Evolutionary conservation across 2,888 invertebrate species (phyloP), one percentile per base, ranked within the genome.

Genomic region (Drosophila multiciliata): DNA sequence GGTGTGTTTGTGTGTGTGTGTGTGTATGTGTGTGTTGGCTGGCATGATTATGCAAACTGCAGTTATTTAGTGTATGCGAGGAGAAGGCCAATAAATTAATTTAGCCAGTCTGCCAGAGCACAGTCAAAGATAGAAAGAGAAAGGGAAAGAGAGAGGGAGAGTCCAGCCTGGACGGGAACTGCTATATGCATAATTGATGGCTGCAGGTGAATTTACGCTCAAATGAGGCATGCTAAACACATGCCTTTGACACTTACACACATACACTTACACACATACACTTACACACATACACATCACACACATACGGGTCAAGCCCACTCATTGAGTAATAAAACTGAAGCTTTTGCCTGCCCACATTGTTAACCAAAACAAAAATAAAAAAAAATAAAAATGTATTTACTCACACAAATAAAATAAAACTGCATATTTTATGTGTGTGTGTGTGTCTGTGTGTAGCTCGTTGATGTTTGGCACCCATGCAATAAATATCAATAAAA

Each of bases 171-270:
- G 71, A 49, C 75, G 61, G 66, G 55, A 61, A 69, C 55, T 66
- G 83, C 89, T 86, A 77, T 88, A 80, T 87, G 82, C 89, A 90
- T 87, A 87, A 87, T 87, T 87, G 90, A 90, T 87, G 87, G 89
- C 89, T 87, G 89, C 90, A 87, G 87, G 90, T 87, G 90, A 83
- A 88, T 87, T 90, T 87, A 82, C 72, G 75, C 86, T 90, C 86
- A 87, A 87, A 87, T 87, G 90, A 86, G 90, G 73, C 87, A 90
- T 87, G 75, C 85, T 89, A 89, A 85, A 87, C 85, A 85, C 88
- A 87, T 82, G 88, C 82, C 86, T 89, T 88, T 87, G 86, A 90
- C 86, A 87, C 86, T 88, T 86, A 72, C 60, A 75, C 33, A 89
- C 55, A 1, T 23, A 23, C 23, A 87, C 86, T 88, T 35, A 76